These are phyloP conservation scores for Panurus biarmicus DNA, from an alignment of 2,113 vertebrate species.

Conservation along the genomic window DNA sequence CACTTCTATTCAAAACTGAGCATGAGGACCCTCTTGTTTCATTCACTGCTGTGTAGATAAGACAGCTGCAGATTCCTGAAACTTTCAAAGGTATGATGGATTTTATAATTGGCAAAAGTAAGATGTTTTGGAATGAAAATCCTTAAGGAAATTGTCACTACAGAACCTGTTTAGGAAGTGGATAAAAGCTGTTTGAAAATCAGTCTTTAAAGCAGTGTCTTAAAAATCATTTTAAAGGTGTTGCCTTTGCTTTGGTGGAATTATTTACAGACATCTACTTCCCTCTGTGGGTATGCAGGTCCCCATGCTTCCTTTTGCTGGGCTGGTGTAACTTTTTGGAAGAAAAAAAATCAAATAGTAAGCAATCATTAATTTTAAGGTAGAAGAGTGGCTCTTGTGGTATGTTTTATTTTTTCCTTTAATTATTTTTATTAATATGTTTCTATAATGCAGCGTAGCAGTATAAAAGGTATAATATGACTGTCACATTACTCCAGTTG, in stretches of 20 bases:
- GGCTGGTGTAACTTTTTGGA: not conserved
- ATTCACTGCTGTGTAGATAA: not conserved
- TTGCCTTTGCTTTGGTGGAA: not conserved
- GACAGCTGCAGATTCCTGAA: not conserved
- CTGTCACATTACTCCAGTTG: not conserved
- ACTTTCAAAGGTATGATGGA: not conserved
- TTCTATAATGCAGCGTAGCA: not conserved
- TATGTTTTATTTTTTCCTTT: not conserved
- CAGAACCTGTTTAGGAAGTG: not conserved
- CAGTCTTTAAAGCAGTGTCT: not conserved
- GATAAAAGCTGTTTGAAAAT: slow-evolving; percentile 2
- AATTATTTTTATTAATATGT: not conserved
- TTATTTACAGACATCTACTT: not conserved
- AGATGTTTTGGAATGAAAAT: not conserved
- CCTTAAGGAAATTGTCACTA: not conserved
- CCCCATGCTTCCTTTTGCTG: not conserved
- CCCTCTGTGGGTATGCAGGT: not conserved
- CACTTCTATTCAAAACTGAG: not conserved
- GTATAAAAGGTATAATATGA: not conserved
- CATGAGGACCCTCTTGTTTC: not conserved
- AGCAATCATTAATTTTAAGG: not conserved
- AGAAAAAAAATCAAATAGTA: not conserved
- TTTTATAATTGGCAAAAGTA: not conserved
- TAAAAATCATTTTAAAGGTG: not conserved
- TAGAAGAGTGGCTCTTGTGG: not conserved